Evolutionary conservation across 2,113 vertebrate genomes (phyloP).

Genomic region (Anthoscopus minutus): DNA sequence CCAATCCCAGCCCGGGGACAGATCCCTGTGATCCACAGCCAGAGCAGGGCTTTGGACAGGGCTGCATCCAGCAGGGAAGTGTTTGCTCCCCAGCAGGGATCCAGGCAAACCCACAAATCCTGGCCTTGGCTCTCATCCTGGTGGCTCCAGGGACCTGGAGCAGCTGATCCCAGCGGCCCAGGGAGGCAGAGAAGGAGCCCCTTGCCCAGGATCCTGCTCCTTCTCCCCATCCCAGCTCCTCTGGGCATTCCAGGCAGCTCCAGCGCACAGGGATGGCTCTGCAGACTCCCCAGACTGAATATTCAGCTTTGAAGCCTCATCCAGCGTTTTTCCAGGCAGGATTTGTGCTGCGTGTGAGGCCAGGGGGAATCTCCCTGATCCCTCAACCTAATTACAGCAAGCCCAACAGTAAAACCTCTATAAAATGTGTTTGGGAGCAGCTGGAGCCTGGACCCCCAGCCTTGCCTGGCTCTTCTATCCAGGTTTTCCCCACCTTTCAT

Average conservation of each 20-base stretch:
- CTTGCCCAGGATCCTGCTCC: neutral
- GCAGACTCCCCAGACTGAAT: fast-evolving
- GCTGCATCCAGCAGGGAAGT: neutral
- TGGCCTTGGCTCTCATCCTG: neutral
- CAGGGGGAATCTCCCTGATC: fast-evolving
- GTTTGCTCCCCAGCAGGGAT: neutral
- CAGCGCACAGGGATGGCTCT: neutral
- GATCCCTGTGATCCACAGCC: too few species aligned
- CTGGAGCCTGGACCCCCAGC: neutral
- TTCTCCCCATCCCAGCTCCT: neutral
- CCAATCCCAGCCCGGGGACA: too few species aligned
- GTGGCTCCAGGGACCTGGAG: too few species aligned
- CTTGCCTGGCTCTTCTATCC: fast-evolving
- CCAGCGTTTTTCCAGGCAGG: neutral
- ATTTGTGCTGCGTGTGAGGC: too few species aligned
- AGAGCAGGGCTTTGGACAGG: too few species aligned
- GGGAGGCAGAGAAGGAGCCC: too few species aligned
- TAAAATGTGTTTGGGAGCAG: neutral
- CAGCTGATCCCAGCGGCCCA: too few species aligned
- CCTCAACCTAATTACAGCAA: neutral
- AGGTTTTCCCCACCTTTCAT: neutral
- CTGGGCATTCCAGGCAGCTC: too few species aligned
- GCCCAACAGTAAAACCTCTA: fast-evolving
- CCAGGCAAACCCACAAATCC: neutral
- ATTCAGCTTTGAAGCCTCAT: neutral